These are phyloP conservation scores for Thunnus albacares DNA, from an alignment of 2,797 vertebrate species.

Conservation along the genomic window DNA sequence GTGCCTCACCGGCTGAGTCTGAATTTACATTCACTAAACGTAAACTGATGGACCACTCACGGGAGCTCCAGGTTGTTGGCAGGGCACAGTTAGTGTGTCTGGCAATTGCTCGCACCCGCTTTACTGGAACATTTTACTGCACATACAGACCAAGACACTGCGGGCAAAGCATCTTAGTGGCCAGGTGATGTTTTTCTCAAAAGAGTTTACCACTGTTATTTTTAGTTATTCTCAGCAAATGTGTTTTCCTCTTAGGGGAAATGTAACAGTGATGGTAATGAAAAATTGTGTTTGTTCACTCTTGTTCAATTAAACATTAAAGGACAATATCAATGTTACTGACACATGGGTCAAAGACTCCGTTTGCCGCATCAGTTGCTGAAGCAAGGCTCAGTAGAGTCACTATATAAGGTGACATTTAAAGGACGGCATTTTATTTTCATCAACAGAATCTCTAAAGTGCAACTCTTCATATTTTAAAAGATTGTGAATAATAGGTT, in stretches of 20 bases:
- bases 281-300: conserved; percentile 52
- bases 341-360: conserved; percentile 40
- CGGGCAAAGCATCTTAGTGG: conserved; percentile 41
- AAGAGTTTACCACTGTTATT: conserved; percentile 48
- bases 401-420: conserved; percentile 55
- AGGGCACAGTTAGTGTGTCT: conserved; percentile 52
- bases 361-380: conserved; percentile 47
- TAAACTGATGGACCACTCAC: conserved; percentile 63
- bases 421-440: conserved; percentile 45
- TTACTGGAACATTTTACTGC: conserved; percentile 50
- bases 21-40: conserved; percentile 77
- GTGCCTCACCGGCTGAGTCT: conserved; percentile 67
- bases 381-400: conserved; percentile 36
- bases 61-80: conserved; percentile 67
- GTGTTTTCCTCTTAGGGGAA: conserved; percentile 31
- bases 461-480: conserved; percentile 31
- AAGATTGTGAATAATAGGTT: conserved; percentile 43
- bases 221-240: conserved; percentile 47
- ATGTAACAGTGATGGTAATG: conserved; percentile 36
- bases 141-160: conserved; percentile 42
- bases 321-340: conserved; percentile 49
- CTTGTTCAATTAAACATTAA: conserved; percentile 60
- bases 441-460: conserved; percentile 31
- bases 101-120: conserved; percentile 61
- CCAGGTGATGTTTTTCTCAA: conserved; percentile 50